Conservation (phyloP, 2,113 vertebrate species). For the Amphilophus citrinellus region DNA sequence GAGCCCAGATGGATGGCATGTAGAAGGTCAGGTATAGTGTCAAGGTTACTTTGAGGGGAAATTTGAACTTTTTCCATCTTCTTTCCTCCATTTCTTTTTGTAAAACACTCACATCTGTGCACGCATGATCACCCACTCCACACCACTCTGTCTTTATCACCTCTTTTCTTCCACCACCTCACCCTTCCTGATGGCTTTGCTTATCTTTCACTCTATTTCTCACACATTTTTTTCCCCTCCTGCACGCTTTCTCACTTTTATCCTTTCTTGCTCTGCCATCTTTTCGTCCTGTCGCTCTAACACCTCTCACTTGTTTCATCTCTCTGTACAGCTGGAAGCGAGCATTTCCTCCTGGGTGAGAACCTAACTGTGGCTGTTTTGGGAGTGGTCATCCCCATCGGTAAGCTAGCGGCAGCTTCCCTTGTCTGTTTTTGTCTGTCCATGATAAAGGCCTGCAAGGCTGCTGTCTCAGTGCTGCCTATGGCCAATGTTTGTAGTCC, state of each 20-base stretch:
- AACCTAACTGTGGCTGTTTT: conserved; percentile 93
- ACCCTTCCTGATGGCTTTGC: not conserved
- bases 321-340: conserved; percentile 87
- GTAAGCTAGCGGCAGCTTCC: conserved; percentile 80
- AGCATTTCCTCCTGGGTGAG: conserved; percentile 87
- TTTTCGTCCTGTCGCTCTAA: conserved; percentile 17
- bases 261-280: not conserved
- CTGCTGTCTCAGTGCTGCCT: conserved; percentile 36
- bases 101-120: conserved; percentile 38
- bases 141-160: conserved; percentile 33
- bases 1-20: conserved; percentile 27
- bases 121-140: conserved; percentile 22
- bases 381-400: conserved; percentile 93
- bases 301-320: conserved; percentile 19
- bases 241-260: not conserved
- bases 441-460: conserved; percentile 6
- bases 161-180: not conserved
- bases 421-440: conserved; percentile 39
- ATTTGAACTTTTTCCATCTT: conserved; percentile 14
- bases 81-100: conserved; percentile 32
- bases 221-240: conserved; percentile 6
- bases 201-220: conserved; percentile 46
- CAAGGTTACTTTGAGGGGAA: conserved; percentile 47
- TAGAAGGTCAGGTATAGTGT: conserved; percentile 22
- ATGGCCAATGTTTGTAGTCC: conserved; percentile 36